Evolutionary conservation across 2,113 vertebrate species (phyloP), one percentile per base, ranked within the genome.

Genomic region (Chrysochloris asiatica): DNA sequence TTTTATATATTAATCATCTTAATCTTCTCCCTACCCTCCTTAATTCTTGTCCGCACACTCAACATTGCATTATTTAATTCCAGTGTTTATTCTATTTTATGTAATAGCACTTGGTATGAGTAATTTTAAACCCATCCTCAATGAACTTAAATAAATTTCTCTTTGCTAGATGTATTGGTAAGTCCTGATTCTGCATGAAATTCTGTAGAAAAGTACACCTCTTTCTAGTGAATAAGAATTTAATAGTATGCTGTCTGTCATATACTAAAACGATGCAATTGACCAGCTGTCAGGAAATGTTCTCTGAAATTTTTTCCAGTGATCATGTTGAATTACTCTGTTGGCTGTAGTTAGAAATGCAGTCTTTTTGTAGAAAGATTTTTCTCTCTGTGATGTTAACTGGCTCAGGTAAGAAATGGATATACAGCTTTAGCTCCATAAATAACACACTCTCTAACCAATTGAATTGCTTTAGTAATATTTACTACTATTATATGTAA

Each of bases 281-380:
- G 92, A 96, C 94, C 92, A 89, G 72, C 65, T 96, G 83, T 94
- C 83, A 80, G 67, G 52, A 81, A 90, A 94, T 72, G 48, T 79
- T 94, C 83, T 83, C 76, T 90, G 83, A 88, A 76, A 43, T 54
- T 56, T 86, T 65, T 81, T 81, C 59, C 82, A 73, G 67, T 41
- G 50, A 93, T 89, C 67, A 87, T 50, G 61, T 69, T 81, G 52
- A 94, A 90, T 96, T 88, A 81, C 80, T 95, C 80, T 86, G 41
- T 77, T 73, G 65, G 67, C 41, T 88, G 3, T 83, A 78, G 85
- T 90, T 90, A 76, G 56, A 73, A 65, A 75, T 38, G 10, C 33
- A 87, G 52, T 52, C 65, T 76, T 90, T 30, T 71, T 45, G 8
- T 21, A 50, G 75, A 87, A 75, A 93, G 36, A 79, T 54, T 69